Percentiles rank a stretch among this genome's conserved stretches.
Evolutionary conservation across 2,113 vertebrate species (phyloP).

Genomic region (Xenus cinereus): DNA sequence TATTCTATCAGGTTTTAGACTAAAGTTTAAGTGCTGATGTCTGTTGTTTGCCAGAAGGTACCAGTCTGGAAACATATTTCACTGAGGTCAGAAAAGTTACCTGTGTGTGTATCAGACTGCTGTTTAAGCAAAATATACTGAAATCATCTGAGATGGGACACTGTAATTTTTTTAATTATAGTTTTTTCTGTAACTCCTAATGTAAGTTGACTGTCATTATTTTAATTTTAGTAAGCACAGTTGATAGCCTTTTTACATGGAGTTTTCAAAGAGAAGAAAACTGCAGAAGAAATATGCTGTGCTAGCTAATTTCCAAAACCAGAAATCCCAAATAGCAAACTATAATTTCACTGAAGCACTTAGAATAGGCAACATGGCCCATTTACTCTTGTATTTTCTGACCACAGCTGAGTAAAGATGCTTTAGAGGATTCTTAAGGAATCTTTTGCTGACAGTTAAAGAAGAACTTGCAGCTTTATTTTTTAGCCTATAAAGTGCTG

Average conservation of each 20-base stretch:
- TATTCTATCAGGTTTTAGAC: background rate
- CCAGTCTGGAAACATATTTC: background rate
- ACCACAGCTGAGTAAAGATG: conserved; percentile 9
- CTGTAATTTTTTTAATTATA: background rate
- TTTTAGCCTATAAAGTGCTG: background rate
- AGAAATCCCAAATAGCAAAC: conserved; percentile 22
- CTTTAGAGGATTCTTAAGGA: conserved; percentile 8
- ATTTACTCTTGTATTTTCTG: conserved; percentile 15
- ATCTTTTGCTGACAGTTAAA: conserved; percentile 1
- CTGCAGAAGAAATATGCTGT: background rate
- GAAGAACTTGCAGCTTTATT: background rate
- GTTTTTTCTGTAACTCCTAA: background rate
- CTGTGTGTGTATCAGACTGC: background rate
- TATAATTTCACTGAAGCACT: conserved; percentile 23
- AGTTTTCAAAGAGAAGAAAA: background rate
- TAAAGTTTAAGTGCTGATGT: background rate
- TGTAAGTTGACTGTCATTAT: background rate
- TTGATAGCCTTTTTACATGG: background rate
- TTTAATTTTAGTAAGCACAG: background rate
- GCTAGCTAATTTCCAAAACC: conserved; percentile 8
- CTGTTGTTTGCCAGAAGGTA: background rate
- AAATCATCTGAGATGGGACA: background rate
- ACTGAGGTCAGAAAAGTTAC: background rate
- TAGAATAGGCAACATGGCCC: background rate
- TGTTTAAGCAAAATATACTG: background rate